Base-by-base conservation (phyloP, 2,888 invertebrate species). In the Apocheima hispidaria region DNA sequence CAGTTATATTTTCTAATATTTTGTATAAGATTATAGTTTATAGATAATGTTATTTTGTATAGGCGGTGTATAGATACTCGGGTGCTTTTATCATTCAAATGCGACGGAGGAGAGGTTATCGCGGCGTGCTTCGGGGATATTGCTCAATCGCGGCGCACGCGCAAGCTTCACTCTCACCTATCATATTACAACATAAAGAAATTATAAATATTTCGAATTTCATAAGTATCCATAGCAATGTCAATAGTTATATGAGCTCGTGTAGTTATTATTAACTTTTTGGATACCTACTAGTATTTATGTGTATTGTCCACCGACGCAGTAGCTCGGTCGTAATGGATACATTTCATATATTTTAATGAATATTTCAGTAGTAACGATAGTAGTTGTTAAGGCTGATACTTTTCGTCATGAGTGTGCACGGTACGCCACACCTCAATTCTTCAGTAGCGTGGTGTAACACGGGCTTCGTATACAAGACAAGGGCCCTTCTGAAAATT, bases 91-190 rank as follows among this genome's bases (percentile, higher is more conserved):
- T 60, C 35, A 54, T 60, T 60, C 43, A 60, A 43, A 54, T 60
- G 49, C 16, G 30, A 40, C n/a, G 44, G 51, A 35, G 58, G 20
- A 41, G 28, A 53, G 54, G 60, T 60, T 60, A 60, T 60, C 59
- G n/a, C 14, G 4, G 35, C 20, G 4, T n/a, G n/a, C 18, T 48
- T 12, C 7, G 23, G 14, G 5, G 33, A 48, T n/a, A 30, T 58
- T 58, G 35, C 58, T 38, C 38, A 51, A 58, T 28, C 51, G 3
- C 18, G 33, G 59, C 38, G 20, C 38, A 43, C 50, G 41, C 43
- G 12, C n/a, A n/a, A n/a, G 21, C 41, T 21, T 21, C 38, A 18
- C 7, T 30, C 18, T 14, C 21, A 23, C 4, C 38, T 48, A 35
- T 57, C 57, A 38, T 16, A 1, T 60, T 60, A 49, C 60, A 36